phyloP scores from a whole-genome alignment of 2,113 vertebrate genomes.

The Vulpes ferrilata region DNA sequence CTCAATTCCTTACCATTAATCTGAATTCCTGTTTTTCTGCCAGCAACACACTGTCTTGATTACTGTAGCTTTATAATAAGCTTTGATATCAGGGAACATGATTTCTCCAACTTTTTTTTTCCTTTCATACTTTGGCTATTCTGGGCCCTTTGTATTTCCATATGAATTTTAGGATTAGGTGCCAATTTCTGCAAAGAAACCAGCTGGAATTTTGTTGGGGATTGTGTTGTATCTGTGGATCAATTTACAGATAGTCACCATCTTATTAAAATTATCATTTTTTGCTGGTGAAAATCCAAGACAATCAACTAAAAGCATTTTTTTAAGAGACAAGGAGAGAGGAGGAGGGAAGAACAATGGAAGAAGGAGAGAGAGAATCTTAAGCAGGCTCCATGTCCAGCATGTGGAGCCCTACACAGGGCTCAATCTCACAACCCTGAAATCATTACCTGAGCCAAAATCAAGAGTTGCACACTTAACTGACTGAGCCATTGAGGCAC shows the following conservation, averaged over 20 bases:
- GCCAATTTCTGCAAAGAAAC: constrained; percentile 17
- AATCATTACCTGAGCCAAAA: no score
- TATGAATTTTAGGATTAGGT: neutral
- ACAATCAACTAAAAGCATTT: neutral
- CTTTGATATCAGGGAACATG: neutral
- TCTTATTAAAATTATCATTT: neutral
- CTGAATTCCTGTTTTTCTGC: neutral
- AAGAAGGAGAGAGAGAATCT: no score
- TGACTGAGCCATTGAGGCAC: no score
- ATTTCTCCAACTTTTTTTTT: neutral
- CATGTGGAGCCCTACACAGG: no score
- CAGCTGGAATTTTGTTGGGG: neutral
- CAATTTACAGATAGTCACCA: neutral
- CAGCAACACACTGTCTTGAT: neutral
- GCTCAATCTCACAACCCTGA: no score
- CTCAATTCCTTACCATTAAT: neutral
- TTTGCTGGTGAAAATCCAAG: neutral
- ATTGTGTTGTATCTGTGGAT: neutral
- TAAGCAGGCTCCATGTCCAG: no score
- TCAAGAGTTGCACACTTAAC: no score
- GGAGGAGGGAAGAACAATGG: no score
- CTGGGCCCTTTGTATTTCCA: neutral
- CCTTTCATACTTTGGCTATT: neutral
- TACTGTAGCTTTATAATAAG: neutral
- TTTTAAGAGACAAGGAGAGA: neutral